Conservation (phyloP, 1,140 invertebrate genomes). For the Procambarus clarkii region DNA sequence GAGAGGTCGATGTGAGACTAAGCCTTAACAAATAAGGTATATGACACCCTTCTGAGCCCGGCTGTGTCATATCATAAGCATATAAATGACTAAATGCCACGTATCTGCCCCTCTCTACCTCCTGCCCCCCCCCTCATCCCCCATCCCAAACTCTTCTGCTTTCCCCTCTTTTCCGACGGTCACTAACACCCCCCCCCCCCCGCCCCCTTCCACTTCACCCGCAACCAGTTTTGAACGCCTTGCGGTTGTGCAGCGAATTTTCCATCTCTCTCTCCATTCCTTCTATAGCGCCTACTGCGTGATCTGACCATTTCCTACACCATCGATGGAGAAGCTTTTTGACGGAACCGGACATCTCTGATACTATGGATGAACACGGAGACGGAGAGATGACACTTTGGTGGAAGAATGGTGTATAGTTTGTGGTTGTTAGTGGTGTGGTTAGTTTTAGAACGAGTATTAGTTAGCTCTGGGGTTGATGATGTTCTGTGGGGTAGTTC, state of each 20-base stretch:
- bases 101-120: slow-evolving; percentile 18
- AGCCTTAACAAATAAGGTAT: slow-evolving; percentile 53
- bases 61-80: slow-evolving; percentile 59
- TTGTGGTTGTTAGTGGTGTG: too few relatives aligned
- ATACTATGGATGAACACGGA: neutral
- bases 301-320: slow-evolving; percentile 23
- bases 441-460: too few relatives aligned
- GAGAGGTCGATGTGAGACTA: neutral
- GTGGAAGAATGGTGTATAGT: too few relatives aligned
- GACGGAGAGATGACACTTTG: too few relatives aligned
- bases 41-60: slow-evolving; percentile 47
- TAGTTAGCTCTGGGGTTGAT: too few relatives aligned
- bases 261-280: too few relatives aligned
- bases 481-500: too few relatives aligned
- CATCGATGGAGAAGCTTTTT: slow-evolving; percentile 26
- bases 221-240: too few relatives aligned
- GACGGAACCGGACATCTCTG: slow-evolving; percentile 9
- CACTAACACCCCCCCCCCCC: neutral
- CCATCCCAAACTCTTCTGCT: too few relatives aligned
- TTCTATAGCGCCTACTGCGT: neutral
- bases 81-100: slow-evolving; percentile 62
- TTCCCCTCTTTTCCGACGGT: too few relatives aligned
- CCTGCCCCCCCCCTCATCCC: neutral
- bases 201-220: neutral
- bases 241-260: too few relatives aligned